Conservation (phyloP, 2,797 vertebrate genomes). For the Nasua narica region DNA sequence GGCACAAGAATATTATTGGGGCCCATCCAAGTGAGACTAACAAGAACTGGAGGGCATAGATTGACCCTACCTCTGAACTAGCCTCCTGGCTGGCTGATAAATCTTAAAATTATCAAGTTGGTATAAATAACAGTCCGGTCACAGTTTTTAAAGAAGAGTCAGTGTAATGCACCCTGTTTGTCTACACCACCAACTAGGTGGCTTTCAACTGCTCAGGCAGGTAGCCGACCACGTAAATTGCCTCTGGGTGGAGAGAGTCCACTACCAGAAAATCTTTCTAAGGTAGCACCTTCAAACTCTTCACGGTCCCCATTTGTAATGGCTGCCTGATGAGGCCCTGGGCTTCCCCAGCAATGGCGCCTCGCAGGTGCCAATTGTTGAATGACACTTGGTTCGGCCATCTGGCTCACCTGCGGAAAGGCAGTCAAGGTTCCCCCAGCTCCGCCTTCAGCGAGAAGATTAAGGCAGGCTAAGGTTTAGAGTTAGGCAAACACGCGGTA, state of each 20-base stretch:
- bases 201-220: not conserved
- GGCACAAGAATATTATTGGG: not conserved
- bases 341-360: not conserved
- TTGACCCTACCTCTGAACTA: not conserved
- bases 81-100: not conserved
- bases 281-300: not conserved
- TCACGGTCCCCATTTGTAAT: not conserved
- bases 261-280: not conserved
- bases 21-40: not conserved
- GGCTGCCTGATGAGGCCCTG: not conserved
- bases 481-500: not conserved
- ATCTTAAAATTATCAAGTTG: not conserved
- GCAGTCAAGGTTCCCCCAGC: not conserved
- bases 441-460: not conserved
- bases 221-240: not conserved
- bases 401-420: not conserved
- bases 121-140: not conserved
- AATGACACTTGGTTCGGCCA: not conserved
- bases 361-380: not conserved
- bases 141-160: not conserved
- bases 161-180: not conserved
- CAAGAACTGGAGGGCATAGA: not conserved
- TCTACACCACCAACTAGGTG: not conserved
- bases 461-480: not conserved
- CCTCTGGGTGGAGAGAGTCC: not conserved